phyloP scores from a whole-genome alignment of 2,113 vertebrate species.

The Nannospalax galili region DNA sequence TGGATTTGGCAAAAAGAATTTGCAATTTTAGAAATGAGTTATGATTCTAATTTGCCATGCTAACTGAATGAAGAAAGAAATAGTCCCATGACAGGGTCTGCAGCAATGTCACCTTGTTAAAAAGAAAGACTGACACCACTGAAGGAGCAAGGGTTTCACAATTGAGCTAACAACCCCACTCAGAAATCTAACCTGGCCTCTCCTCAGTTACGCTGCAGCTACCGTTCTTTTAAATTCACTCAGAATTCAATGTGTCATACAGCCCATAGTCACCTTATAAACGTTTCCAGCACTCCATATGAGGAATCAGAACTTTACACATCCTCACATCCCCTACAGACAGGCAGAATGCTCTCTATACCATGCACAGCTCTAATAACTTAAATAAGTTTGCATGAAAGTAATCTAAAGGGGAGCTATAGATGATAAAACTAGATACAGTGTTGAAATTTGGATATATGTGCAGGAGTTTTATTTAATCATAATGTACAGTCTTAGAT shows the following conservation, averaged over 20 bases:
- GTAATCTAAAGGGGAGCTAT: not conserved
- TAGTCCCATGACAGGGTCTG: not conserved
- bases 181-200: not conserved
- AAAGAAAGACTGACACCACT: not conserved
- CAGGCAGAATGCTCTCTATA: not conserved
- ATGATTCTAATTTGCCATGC: not conserved
- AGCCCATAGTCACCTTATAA: not conserved
- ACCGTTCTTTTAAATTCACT: not conserved
- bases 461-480: not conserved
- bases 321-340: not conserved
- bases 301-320: not conserved
- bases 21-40: slow-evolving; percentile 2
- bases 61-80: not conserved
- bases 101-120: not conserved
- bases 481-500: not conserved
- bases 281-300: not conserved
- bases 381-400: not conserved
- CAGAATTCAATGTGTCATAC: not conserved
- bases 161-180: not conserved
- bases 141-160: not conserved
- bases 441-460: not conserved
- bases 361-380: not conserved
- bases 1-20: not conserved
- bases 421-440: not conserved
- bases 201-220: not conserved